phyloP scores from a whole-genome alignment of 2,797 vertebrate species.

The Ctenosaura bakeri region DNA sequence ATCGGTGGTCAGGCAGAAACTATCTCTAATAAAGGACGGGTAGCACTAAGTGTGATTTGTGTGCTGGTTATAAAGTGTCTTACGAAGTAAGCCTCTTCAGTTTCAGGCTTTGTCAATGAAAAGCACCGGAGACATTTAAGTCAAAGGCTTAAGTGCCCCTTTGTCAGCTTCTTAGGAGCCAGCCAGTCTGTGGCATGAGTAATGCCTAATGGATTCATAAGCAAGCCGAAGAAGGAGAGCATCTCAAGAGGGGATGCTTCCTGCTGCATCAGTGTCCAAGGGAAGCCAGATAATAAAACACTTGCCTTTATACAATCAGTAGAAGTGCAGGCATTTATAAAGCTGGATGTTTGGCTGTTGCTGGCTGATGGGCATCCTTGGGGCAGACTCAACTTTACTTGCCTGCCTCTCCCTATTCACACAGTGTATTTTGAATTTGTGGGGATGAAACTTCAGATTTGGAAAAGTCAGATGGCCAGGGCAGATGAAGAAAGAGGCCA shows the following conservation, averaged over 20 bases:
- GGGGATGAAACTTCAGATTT: background rate
- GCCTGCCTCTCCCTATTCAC: no score
- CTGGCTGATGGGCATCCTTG: background rate
- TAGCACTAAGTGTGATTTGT: background rate
- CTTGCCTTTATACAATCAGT: background rate
- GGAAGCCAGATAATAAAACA: background rate
- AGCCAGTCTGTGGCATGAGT: slow-evolving; percentile 36
- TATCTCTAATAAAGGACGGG: background rate
- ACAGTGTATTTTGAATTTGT: background rate
- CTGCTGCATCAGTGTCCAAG: slow-evolving; percentile 29
- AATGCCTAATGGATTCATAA: background rate
- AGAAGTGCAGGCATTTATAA: background rate
- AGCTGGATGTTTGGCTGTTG: background rate
- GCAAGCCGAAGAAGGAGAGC: background rate
- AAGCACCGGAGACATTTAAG: slow-evolving; percentile 40
- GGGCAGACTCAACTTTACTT: background rate
- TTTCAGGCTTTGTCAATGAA: slow-evolving; percentile 42
- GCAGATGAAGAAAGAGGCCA: no score
- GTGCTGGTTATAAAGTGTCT: slow-evolving; percentile 25
- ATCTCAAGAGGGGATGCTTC: slow-evolving; percentile 17
- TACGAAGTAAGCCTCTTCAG: background rate
- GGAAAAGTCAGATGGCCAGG: no score
- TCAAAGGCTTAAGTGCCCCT: slow-evolving; percentile 47
- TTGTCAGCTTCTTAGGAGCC: slow-evolving; percentile 41
- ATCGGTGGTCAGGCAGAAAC: background rate